Evolutionary conservation across 2,797 vertebrate genomes (phyloP).

Genomic region (Phylloscopus collybita): DNA sequence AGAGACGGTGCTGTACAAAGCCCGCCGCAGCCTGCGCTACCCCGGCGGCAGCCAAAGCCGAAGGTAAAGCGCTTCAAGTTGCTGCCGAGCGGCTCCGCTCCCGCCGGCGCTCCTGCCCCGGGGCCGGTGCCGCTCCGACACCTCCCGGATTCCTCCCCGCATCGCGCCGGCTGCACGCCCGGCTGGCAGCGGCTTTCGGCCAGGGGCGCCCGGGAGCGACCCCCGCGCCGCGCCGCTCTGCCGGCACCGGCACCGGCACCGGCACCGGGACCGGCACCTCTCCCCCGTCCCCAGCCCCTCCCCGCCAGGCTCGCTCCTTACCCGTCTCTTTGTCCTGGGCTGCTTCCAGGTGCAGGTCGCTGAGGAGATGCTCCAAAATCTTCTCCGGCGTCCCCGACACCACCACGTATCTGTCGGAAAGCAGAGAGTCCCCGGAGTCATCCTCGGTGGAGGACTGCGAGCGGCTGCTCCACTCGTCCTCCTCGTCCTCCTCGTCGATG

Average conservation of each 20-base stretch:
- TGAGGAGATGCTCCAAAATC: conserved; percentile 94
- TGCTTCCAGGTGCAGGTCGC: conserved; percentile 88
- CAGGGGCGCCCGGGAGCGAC: background rate
- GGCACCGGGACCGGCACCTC: background rate
- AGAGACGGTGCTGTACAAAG: background rate
- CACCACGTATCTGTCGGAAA: conserved; percentile 93
- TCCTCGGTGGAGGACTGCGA: conserved; percentile 94
- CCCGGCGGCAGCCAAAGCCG: background rate
- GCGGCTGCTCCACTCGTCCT: conserved; percentile 93
- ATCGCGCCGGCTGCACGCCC: background rate
- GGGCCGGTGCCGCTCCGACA: background rate
- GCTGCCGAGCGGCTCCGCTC: background rate
- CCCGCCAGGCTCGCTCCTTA: background rate
- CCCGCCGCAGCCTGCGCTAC: background rate
- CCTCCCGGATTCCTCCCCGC: background rate
- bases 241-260: background rate
- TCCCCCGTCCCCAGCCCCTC: background rate
- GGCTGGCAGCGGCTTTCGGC: background rate
- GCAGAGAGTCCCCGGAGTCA: conserved; percentile 87
- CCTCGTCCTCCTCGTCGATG: conserved; percentile 95
- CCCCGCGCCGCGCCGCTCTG: background rate
- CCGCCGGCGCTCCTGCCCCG: background rate
- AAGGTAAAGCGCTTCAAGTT: background rate
- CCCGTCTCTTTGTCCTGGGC: conserved; percentile 87
- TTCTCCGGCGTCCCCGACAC: conserved; percentile 94